Evolutionary conservation across 2,797 vertebrate genomes (phyloP).

Genomic region (Xenentodon cancila): DNA sequence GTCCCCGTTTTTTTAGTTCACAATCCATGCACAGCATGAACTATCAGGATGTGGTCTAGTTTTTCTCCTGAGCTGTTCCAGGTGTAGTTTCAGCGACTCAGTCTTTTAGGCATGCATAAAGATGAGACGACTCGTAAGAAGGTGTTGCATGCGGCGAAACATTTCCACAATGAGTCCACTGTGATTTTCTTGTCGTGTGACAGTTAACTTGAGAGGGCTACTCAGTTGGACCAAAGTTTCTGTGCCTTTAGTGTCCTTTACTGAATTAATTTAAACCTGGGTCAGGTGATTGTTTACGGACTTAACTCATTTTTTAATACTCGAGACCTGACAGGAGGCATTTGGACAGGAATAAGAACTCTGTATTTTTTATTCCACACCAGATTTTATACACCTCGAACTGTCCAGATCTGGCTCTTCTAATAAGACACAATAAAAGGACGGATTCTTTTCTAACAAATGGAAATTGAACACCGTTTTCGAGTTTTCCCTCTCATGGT

Average conservation of each 20-base stretch:
- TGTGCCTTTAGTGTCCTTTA: constrained; percentile 97
- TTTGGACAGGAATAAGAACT: constrained; percentile 84
- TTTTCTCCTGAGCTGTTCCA: constrained; percentile 87
- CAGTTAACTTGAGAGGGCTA: constrained; percentile 90
- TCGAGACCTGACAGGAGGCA: constrained; percentile 72
- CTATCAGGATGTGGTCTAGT: constrained; percentile 77
- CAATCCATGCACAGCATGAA: constrained; percentile 43
- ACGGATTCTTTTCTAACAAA: constrained; percentile 92
- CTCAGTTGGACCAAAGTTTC: constrained; percentile 98
- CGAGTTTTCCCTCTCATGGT: constrained; percentile 43
- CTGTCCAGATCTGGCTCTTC: constrained; percentile 91
- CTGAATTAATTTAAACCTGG: not conserved
- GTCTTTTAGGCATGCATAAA: constrained; percentile 92
- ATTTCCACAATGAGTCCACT: constrained; percentile 83
- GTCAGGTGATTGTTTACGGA: not conserved
- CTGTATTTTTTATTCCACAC: constrained; percentile 90
- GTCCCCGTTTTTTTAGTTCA: constrained; percentile 75
- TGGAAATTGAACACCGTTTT: constrained; percentile 86
- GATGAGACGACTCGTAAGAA: constrained; percentile 67
- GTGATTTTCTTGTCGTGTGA: constrained; percentile 87
- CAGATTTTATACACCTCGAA: constrained; percentile 90
- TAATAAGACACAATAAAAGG: constrained; percentile 95
- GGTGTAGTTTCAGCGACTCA: constrained; percentile 83
- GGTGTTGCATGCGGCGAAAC: constrained; percentile 90
- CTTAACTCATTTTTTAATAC: constrained; percentile 11